Evolutionary conservation across 2,113 vertebrate genomes (phyloP), one percentile per base, ranked within the genome.

Genomic region (Elephas maximus): DNA sequence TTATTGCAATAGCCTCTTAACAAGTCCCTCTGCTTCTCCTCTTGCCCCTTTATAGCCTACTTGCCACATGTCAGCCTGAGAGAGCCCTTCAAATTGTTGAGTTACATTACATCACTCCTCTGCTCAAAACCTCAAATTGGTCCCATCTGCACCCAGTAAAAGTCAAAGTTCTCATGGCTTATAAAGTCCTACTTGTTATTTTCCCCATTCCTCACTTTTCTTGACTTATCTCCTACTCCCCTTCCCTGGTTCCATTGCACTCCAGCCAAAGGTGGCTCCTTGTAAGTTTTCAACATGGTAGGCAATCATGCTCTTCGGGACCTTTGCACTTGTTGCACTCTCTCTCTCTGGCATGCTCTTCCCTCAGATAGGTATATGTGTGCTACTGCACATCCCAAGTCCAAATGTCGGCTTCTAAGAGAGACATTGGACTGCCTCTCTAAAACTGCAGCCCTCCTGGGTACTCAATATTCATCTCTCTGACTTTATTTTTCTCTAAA

Each of bases 1-100:
- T 93, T 69, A 86, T 44, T 67, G 69, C 62, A 93, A 67, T 91
- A 81, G 86, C 8, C 20, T 82, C 62, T 33, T 93, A 94, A 95
- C 60, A 93, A 96, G 51, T n/a, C 51, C 71, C 86, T 1, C 6
- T 21, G 94, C 44, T 94, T 12, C 62, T 37, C n/a, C n/a, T 94
- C 62, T 65, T 78, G 71, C 44, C 21, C 82, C 30, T 94, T 96
- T 88, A 71, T 7, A 85, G 37, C 44, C 73, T 94, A 14, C 41
- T 80, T 81, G 51, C 37, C 78, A 69, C 71, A 82, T 62, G 65
- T 71, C 85, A 92, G 23, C 73, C 53, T 71, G 48, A 91, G 86
- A 88, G 45, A 88, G 44, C 14, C 51, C 67, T 82, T 73, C 18
- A 53, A 51, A 80, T 30, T 91, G 78, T 78, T 93, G 63, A 90